Evolutionary conservation across 2,113 vertebrate species (phyloP).

Genomic region (Prunella himalayana): DNA sequence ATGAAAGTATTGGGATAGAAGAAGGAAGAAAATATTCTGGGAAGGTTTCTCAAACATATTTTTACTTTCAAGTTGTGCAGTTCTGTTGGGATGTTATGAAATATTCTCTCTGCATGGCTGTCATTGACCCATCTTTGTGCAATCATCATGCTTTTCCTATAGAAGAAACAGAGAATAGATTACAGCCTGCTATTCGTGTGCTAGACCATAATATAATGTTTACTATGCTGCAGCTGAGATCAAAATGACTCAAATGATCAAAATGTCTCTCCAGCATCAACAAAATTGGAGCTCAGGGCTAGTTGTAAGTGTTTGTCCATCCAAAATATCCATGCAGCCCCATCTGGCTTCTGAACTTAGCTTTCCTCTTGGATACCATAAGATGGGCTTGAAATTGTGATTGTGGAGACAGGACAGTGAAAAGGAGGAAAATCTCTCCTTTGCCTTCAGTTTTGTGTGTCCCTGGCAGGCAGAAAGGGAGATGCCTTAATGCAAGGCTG

Average conservation of each 20-base stretch:
- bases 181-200: not conserved
- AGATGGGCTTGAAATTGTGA: not conserved
- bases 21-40: not conserved
- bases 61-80: not conserved
- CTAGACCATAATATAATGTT: not conserved
- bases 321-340: not conserved
- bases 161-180: not conserved
- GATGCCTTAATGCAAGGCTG: not conserved
- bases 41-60: not conserved
- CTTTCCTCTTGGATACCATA: not conserved
- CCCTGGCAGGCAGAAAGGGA: not conserved
- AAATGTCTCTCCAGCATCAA: not conserved
- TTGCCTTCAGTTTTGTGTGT: not conserved
- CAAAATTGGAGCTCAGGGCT: not conserved
- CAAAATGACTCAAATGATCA: too few species aligned
- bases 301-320: not conserved
- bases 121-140: not conserved
- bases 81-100: not conserved
- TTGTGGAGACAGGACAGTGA: not conserved
- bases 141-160: not conserved
- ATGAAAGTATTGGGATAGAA: not conserved
- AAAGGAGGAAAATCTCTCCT: not conserved
- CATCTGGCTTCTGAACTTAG: slow-evolving; percentile 4
- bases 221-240: slow-evolving; percentile 13
- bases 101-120: not conserved